Percentiles rank a stretch among this genome's conserved stretches.
These are phyloP conservation scores for Phallusia fumigata DNA, from an alignment of 23 tunicate species.

Conservation along the genomic window DNA sequence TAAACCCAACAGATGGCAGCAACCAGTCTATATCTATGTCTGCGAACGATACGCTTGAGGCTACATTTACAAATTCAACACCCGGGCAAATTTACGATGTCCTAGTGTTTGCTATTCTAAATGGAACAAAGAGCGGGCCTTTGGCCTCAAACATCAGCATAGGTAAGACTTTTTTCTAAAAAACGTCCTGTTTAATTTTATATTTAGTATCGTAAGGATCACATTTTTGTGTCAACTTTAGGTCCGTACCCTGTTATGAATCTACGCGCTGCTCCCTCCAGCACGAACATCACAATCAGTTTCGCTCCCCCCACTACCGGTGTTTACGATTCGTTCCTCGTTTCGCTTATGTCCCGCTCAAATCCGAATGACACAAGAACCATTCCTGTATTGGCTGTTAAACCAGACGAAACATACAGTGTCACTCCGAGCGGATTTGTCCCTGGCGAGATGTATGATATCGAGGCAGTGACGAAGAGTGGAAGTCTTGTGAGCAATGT, in stretches of 20 bases:
- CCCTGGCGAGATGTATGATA: neutral
- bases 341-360: neutral
- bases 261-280: neutral
- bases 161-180: neutral
- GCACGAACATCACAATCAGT: neutral
- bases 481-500: neutral
- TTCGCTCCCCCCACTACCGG: constrained; percentile 18
- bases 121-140: neutral
- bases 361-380: neutral
- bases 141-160: neutral
- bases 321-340: constrained; percentile 12
- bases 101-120: neutral
- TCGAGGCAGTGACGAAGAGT: neutral
- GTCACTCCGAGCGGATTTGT: neutral
- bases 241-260: constrained; percentile 7
- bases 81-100: neutral
- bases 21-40: neutral
- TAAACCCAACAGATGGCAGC: neutral
- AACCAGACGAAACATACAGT: neutral
- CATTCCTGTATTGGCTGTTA: neutral
- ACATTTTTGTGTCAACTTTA: neutral
- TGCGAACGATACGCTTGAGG: neutral
- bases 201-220: neutral
- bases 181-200: neutral
- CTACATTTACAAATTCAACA: neutral